phyloP scores from a whole-genome alignment of 1,140 invertebrate species.

The Cydia strobilella region DNA sequence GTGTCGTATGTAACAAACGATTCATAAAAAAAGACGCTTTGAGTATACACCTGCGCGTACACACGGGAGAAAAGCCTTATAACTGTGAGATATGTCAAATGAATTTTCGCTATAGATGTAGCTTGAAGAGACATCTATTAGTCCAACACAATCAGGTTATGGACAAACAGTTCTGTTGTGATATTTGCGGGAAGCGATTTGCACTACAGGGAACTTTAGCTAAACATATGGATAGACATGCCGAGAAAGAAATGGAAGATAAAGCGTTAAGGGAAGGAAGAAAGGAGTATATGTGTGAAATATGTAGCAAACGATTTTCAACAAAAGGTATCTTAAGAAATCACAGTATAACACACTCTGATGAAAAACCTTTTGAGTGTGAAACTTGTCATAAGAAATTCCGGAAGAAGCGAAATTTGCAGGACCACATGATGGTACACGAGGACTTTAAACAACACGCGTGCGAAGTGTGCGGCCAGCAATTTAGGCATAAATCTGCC shows the following conservation, averaged over 20 bases:
- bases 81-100: conserved; percentile 4
- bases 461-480: not conserved
- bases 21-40: conserved; percentile 7
- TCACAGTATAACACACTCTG: conserved; percentile 5
- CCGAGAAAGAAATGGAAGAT: conserved; percentile 5
- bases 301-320: conserved; percentile 4
- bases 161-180: not conserved
- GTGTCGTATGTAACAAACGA: not conserved
- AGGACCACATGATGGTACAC: not conserved
- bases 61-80: conserved; percentile 1
- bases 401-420: not conserved
- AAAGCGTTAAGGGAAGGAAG: not conserved
- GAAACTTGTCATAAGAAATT: conserved; percentile 9
- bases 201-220: not conserved
- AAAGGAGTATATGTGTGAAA: conserved; percentile 13
- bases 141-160: not conserved
- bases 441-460: conserved; percentile 9
- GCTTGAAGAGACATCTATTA: conserved; percentile 3
- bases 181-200: conserved; percentile 31
- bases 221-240: conserved; percentile 2
- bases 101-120: not conserved
- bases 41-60: not conserved
- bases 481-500: not conserved
- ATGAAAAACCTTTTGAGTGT: not conserved
- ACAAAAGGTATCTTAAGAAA: conserved; percentile 4